phyloP scores from a whole-genome alignment of 64 coral and sea anemone genomes.

The Cladopsammia gracilis region DNA sequence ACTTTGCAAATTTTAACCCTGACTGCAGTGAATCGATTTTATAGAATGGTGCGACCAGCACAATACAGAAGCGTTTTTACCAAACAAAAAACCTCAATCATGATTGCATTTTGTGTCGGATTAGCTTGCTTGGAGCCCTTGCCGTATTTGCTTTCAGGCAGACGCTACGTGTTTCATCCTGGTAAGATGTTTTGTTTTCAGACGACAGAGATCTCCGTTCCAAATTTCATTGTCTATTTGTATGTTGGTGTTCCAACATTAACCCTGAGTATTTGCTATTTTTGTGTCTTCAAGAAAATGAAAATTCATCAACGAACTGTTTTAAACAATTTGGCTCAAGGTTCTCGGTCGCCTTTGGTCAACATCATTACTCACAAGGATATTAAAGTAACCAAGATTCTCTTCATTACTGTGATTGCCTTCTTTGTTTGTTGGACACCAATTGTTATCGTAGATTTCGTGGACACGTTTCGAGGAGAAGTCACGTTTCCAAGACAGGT shows the following conservation, averaged over 20 bases:
- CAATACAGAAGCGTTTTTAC: slow-evolving; percentile 31
- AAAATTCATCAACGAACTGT: slow-evolving; percentile 51
- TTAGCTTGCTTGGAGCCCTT: slow-evolving; percentile 37
- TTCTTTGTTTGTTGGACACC: slow-evolving; percentile 50
- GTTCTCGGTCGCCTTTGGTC: background rate
- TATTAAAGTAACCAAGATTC: slow-evolving; percentile 24
- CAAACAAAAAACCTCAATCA: background rate
- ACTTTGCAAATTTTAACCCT: slow-evolving; percentile 38
- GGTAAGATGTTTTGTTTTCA: slow-evolving; percentile 90
- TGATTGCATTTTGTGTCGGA: background rate
- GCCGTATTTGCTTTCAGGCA: slow-evolving; percentile 46
- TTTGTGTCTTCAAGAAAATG: slow-evolving; percentile 68
- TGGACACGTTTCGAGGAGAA: slow-evolving; percentile 35
- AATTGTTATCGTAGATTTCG: slow-evolving; percentile 34
- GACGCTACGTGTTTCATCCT: slow-evolving; percentile 74
- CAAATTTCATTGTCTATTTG: slow-evolving; percentile 58
- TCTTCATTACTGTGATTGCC: slow-evolving; percentile 23
- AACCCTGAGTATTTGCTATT: slow-evolving; percentile 52
- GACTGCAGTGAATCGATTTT: slow-evolving; percentile 72
- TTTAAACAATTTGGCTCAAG: background rate
- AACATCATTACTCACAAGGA: background rate
- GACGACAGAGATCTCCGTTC: slow-evolving; percentile 46
- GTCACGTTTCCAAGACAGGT: slow-evolving; percentile 26
- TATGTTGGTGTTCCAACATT: slow-evolving; percentile 47
- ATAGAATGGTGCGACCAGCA: slow-evolving; percentile 30